Evolutionary conservation across 2,888 invertebrate genomes (phyloP).

Genomic region (Marronus borbonicus): DNA sequence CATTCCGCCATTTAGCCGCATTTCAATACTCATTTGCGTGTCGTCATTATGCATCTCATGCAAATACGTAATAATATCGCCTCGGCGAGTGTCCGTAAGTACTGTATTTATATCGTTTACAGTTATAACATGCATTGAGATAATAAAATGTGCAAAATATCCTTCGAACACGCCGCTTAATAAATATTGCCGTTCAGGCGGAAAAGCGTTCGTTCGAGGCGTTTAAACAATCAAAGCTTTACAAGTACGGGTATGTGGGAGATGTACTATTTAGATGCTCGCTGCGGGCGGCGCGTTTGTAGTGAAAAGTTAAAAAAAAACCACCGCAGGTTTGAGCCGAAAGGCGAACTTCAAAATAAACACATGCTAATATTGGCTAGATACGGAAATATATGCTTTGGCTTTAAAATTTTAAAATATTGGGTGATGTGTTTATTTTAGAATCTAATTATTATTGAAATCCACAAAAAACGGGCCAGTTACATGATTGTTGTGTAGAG

Average conservation of each 20-base stretch:
- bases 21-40: not conserved
- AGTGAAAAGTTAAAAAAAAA: not conserved
- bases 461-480: no score
- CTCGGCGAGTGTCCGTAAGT: not conserved
- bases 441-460: no score
- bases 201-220: not conserved
- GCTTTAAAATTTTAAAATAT: no score
- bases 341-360: constrained; percentile 4
- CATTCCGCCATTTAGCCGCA: not conserved
- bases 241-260: constrained; percentile 3
- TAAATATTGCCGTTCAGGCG: not conserved
- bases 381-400: not conserved
- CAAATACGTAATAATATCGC: not conserved
- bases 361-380: not conserved
- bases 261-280: not conserved
- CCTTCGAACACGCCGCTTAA: not conserved
- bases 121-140: constrained; percentile 1
- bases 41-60: not conserved
- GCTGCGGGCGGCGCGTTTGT: not conserved
- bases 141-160: constrained; percentile 7
- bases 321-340: not conserved
- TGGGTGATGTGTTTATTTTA: no score
- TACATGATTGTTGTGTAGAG: no score
- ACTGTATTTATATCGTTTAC: constrained; percentile 8
- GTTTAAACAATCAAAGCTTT: not conserved